These are phyloP conservation scores for Agriotes lineatus DNA, from an alignment of 2,888 invertebrate species.

Conservation along the genomic window DNA sequence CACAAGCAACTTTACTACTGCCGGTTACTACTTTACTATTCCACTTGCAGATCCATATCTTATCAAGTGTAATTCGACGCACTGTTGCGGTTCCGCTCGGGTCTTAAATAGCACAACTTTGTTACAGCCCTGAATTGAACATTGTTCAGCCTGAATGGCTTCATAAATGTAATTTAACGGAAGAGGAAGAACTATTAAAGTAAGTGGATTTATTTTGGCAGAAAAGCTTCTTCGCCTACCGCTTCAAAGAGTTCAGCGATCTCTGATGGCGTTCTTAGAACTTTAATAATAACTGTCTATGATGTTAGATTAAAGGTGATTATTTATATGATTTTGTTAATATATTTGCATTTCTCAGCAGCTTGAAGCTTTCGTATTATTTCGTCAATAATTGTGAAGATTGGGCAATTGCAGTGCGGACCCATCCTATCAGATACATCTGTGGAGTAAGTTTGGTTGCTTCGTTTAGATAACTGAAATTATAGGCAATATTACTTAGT, in stretches of 20 bases:
- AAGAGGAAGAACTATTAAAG: slow-evolving; percentile 38
- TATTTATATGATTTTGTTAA: too few relatives aligned
- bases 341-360: too few relatives aligned
- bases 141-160: slow-evolving; percentile 38
- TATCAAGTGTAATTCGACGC: slow-evolving; percentile 41
- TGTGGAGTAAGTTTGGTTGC: too few relatives aligned
- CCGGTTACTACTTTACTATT: slow-evolving; percentile 20
- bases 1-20: slow-evolving; percentile 17
- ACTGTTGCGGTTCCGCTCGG: slow-evolving; percentile 32
- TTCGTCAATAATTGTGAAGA: too few relatives aligned
- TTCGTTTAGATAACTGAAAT: too few relatives aligned
- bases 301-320: too few relatives aligned
- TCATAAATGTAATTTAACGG: slow-evolving; percentile 38
- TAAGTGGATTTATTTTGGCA: slow-evolving; percentile 31
- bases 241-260: not conserved
- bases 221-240: not conserved
- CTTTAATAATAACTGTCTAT: too few relatives aligned
- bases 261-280: too few relatives aligned
- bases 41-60: slow-evolving; percentile 35
- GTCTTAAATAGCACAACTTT: slow-evolving; percentile 39
- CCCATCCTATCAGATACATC: too few relatives aligned
- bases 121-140: slow-evolving; percentile 37
- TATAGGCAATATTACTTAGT: too few relatives aligned
- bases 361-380: too few relatives aligned
- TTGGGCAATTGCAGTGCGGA: too few relatives aligned